Evolutionary conservation across 2,797 vertebrate genomes (phyloP).

Genomic region (Sebastes itinus): DNA sequence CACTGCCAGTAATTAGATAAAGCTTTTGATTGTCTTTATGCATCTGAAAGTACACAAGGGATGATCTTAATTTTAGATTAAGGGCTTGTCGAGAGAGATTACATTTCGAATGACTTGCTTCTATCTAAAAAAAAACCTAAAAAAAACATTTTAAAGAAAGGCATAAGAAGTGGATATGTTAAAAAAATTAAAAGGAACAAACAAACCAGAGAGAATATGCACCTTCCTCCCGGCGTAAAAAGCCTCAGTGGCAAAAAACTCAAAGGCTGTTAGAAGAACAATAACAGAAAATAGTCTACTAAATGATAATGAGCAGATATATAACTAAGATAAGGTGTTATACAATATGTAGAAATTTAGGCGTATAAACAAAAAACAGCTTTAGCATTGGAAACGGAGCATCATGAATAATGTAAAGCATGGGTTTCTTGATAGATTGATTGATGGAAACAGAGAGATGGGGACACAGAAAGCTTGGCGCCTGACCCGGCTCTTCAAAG

Average conservation of each 20-base stretch:
- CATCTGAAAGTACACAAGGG: conserved; percentile 19
- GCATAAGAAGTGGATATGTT: background rate
- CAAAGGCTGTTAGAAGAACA: conserved; percentile 14
- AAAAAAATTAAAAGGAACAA: conserved; percentile 12
- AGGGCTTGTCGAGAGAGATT: conserved; percentile 31
- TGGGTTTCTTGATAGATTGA: background rate
- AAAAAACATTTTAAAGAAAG: conserved; percentile 5
- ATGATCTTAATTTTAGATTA: conserved; percentile 53
- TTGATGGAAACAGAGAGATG: background rate
- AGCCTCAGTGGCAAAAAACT: conserved; percentile 5
- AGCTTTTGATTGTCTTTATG: conserved; percentile 23
- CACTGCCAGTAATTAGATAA: conserved; percentile 25
- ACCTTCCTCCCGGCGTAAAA: conserved; percentile 2
- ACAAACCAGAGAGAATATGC: conserved; percentile 24
- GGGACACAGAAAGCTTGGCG: background rate
- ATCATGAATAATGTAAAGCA: conserved; percentile 6
- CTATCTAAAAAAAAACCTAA: background rate
- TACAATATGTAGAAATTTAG: background rate
- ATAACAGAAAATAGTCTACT: conserved; percentile 10
- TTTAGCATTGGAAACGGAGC: background rate
- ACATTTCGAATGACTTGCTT: conserved; percentile 27
- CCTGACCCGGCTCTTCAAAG: background rate
- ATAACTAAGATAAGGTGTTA: background rate
- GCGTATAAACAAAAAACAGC: background rate
- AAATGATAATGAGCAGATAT: conserved; percentile 12